Base-by-base conservation (phyloP, 2,797 vertebrate genomes). In the Aldrovandia affinis region DNA sequence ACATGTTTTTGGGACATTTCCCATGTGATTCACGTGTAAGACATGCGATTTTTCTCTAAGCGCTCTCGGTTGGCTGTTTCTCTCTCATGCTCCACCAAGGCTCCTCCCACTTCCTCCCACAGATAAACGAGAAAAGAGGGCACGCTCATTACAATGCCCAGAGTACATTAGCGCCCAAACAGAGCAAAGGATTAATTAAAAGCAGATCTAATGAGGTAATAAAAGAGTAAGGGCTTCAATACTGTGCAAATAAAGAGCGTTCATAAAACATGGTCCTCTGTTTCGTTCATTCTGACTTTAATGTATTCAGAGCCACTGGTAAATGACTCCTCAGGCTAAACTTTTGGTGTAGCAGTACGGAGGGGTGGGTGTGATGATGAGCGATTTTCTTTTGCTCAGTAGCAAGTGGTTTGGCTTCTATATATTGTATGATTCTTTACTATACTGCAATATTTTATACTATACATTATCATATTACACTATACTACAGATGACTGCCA, bases 111-210 rank as follows among this genome's bases (percentile, higher is more conserved):
- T 30, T 83, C 70, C 65, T 39, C 10, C 65, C 14, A 42, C 36
- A 59, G 36, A 77, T 78, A 59, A 78, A 77, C 52, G 44, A 25
- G 39, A 25, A 57, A 75, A 75, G 70, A 25, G 25, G 70, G 44
- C 70, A 75, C 39, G 68, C 59, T 65, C 50, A 63, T 28, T 55
- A 80, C 77, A 63, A 65, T 28, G 75, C 39, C 33, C 61, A 20
- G 25, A 65, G 84, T 81, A 82, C 54, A 86, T 88, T 68, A 78
- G 47, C 78, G 3, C 83, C 50, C n/a, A 7, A 84, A 80, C 61
- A 39, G 70, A 83, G 79, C 50, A 52, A 73, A 73, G 81, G 28
- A 50, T 82, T 88, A 36, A 83, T 86, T 88, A 84, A 55, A 81
- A 83, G 44, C 59, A 70, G 78, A 81, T 54, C 79, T 61, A 80